phyloP scores from a whole-genome alignment of 2,113 vertebrate genomes.

The Chlamydotis undulata region DNA sequence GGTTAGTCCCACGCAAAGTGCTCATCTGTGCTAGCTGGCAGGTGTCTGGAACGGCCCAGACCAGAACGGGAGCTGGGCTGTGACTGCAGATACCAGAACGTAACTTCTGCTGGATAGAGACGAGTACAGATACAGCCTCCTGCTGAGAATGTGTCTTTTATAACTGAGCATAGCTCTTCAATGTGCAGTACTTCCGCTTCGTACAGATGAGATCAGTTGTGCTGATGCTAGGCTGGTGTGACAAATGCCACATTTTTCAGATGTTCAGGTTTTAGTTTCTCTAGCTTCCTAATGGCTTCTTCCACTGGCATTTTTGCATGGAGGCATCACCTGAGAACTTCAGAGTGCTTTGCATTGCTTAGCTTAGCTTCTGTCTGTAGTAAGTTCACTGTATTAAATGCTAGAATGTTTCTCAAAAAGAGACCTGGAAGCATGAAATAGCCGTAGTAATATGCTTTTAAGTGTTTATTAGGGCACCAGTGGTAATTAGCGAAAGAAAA shows the following conservation, averaged over 20 bases:
- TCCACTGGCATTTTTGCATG: background rate
- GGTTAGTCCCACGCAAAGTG: background rate
- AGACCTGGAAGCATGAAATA: background rate
- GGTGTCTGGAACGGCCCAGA: no score
- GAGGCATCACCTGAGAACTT: background rate
- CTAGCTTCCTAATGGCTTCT: background rate
- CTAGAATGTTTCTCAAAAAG: background rate
- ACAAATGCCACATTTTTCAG: background rate
- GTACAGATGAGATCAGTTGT: no score
- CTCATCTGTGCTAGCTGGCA: fast-evolving
- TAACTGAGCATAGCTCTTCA: background rate
- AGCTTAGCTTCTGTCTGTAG: conserved; percentile 22
- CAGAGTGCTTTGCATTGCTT: conserved; percentile 7
- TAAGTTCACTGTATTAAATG: background rate
- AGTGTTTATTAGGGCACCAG: background rate
- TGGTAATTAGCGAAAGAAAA: background rate
- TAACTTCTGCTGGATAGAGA: no score
- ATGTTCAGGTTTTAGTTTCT: background rate
- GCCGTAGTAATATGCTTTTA: background rate
- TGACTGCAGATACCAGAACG: background rate
- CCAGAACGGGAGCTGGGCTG: background rate
- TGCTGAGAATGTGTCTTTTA: background rate
- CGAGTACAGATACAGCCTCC: background rate
- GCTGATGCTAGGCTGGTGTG: background rate
- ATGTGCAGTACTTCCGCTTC: background rate